Evolutionary conservation across 2,113 vertebrate genomes (phyloP).

Genomic region (Dasyornis broadbenti): DNA sequence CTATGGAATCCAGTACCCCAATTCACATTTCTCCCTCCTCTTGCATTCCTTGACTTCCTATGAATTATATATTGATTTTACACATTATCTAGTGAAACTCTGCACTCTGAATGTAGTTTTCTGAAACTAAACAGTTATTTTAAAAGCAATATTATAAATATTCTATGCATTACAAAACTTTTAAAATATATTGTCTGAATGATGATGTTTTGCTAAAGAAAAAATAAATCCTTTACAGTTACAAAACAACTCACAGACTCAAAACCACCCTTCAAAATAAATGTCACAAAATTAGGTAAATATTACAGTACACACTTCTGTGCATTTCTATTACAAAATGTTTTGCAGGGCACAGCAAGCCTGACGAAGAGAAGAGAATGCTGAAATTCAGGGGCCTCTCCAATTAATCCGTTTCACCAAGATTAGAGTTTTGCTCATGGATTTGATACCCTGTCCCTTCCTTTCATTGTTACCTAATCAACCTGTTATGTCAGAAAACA

Average conservation of each 20-base stretch:
- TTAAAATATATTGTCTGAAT: not conserved
- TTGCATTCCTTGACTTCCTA: not conserved
- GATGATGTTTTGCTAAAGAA: not conserved
- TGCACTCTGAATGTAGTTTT: not conserved
- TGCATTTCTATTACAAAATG: not conserved
- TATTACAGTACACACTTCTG: not conserved
- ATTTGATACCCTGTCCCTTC: not conserved
- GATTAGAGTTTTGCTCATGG: not conserved
- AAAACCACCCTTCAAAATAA: not conserved
- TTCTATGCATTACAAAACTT: not conserved
- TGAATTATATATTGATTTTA: not conserved
- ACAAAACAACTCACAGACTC: not conserved
- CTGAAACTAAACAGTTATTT: not conserved
- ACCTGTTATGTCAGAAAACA: not conserved
- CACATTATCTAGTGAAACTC: not conserved
- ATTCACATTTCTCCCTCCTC: not conserved
- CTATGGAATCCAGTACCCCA: not conserved
- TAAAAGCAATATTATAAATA: too few relatives aligned
- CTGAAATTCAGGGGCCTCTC: not conserved
- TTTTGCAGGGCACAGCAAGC: not conserved
- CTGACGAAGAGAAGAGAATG: not conserved
- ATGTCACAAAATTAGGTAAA: not conserved
- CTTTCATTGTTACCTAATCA: not conserved
- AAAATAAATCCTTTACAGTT: not conserved
- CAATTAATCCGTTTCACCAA: not conserved